Base-by-base conservation (phyloP, 2,888 invertebrate genomes). In the Limnephilus lunatus region DNA sequence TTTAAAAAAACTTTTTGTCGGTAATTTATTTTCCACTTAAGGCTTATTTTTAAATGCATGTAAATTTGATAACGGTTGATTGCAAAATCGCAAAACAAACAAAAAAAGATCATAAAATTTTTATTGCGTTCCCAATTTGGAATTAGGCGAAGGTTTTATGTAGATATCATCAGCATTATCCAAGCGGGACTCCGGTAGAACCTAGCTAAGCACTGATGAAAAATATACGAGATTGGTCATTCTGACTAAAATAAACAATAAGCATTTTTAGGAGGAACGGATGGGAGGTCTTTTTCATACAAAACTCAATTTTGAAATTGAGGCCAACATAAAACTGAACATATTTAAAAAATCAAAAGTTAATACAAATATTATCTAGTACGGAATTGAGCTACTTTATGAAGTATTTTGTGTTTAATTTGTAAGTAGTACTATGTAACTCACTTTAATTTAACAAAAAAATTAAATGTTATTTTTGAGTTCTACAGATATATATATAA, bases 101-200 rank as follows among this genome's bases (percentile, higher is more conserved):
- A 35, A 83, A 83, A 83, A 83, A 9, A 7, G 68, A 25, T 68
- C 68, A 68, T 68, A 68, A 68, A 25, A 68, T 9, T 68, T 68
- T 68, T 68, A 68, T 68, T 68, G 68, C 68, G 25, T 68, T 68
- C 68, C 68, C 25, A 68, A 83, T 83, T 83, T 32, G 25, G 12
- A 44, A 86, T 86, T 44, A 48, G 44, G 9, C 48, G 31, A 31
- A 89, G 39, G n/a, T 39, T 89, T 80, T 80, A 89, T 89, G 88
- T 81, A 31, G 80, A 89, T 48, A 80, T 81, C 80, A 81, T 89
- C 88, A 81, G 39, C 88, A 89, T 35, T 80, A 89, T 81, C 88
- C 88, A 44, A 30, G 30, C 48, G 25, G 68, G 68, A 68, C 68
- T 25, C 68, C 7, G 7, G 25, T 68, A 68, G 82, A 12, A 12